Base-by-base conservation (phyloP, 2,888 invertebrate genomes). In the Trissonchulus latispiculum region DNA sequence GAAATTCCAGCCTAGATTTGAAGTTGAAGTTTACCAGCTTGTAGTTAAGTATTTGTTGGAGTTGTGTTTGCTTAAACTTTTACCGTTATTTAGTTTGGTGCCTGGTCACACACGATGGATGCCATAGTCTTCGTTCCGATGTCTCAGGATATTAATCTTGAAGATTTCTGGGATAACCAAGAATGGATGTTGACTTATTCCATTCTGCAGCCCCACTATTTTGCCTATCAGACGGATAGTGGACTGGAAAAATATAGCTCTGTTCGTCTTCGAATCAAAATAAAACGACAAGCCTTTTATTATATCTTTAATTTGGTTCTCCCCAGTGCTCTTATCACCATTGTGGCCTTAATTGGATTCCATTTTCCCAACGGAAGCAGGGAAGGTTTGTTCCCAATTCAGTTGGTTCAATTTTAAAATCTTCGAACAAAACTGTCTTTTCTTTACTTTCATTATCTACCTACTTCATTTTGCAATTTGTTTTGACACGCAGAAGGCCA, bases 11-110 rank as follows among this genome's bases (percentile, higher is more conserved):
- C n/a, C n/a, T n/a, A n/a, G n/a, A n/a, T n/a, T n/a, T n/a, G n/a
- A n/a, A n/a, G n/a, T n/a, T n/a, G n/a, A n/a, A n/a, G n/a, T n/a
- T n/a, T n/a, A n/a, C n/a, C n/a, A n/a, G n/a, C n/a, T n/a, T n/a
- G n/a, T n/a, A n/a, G n/a, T n/a, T n/a, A n/a, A n/a, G n/a, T n/a
- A n/a, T n/a, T n/a, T n/a, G n/a, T n/a, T n/a, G n/a, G n/a, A n/a
- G n/a, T n/a, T n/a, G n/a, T n/a, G n/a, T n/a, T n/a, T n/a, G n/a
- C n/a, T n/a, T 48, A 48, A 48, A 48, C 8, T 48, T 48, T 48
- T 15, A 48, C 48, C 48, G 48, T 48, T 48, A 23, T 68, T 72
- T 70, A 84, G 78, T 68, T 79, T 76, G 77, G 68, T 2, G 36
- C 72, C 23, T 72, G 72, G 72, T 70, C 72, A 2, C 62, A 71